These are phyloP conservation scores for Macrobrachium nipponense DNA, from an alignment of 1,140 invertebrate species.

Conservation along the genomic window DNA sequence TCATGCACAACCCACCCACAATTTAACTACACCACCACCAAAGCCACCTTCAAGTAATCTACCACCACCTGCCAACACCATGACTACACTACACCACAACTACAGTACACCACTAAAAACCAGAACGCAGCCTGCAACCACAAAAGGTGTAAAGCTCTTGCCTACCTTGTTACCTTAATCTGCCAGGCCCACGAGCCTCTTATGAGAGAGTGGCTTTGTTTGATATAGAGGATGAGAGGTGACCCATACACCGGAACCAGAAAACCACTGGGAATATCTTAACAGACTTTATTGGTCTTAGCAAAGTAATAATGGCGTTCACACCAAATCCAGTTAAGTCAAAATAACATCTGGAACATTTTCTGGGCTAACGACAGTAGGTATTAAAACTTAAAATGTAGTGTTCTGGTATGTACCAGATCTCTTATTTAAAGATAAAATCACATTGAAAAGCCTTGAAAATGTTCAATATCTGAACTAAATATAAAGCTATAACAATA, in stretches of 20 bases:
- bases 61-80: conserved; percentile 22
- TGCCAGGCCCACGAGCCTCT: conserved; percentile 59
- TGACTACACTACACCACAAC: conserved; percentile 39
- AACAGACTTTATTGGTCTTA: conserved; percentile 60
- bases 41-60: conserved; percentile 38
- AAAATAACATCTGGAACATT: conserved; percentile 60
- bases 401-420: conserved; percentile 55
- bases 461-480: conserved; percentile 61
- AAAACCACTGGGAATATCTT: conserved; percentile 62
- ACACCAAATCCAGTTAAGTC: conserved; percentile 60
- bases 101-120: conserved; percentile 52
- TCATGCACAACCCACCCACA: conserved; percentile 36
- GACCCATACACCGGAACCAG: conserved; percentile 61
- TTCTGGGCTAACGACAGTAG: conserved; percentile 51
- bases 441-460: conserved; percentile 54
- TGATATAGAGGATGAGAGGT: conserved; percentile 61
- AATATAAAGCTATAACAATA: conserved; percentile 61
- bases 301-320: conserved; percentile 59
- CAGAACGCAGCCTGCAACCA: conserved; percentile 61
- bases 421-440: conserved; percentile 31
- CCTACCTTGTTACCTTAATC: conserved; percentile 62
- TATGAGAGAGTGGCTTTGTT: conserved; percentile 60
- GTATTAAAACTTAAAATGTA: conserved; percentile 51
- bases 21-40: conserved; percentile 32
- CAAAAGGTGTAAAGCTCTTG: conserved; percentile 62